Conservation (phyloP, 2,888 invertebrate species). For the Polyommatus icarus region DNA sequence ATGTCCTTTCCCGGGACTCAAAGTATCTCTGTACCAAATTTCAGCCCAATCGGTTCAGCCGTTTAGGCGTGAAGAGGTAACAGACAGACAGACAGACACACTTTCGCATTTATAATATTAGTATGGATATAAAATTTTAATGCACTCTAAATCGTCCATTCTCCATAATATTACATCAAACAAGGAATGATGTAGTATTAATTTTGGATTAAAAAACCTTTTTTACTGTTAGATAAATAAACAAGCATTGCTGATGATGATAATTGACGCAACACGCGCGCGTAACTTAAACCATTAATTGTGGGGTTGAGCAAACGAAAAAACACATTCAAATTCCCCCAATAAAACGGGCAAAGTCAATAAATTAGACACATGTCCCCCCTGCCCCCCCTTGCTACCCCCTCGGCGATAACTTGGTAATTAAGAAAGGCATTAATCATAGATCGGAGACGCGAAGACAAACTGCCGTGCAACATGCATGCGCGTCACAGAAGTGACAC, state of each 20-base stretch:
- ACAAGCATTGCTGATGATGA: background rate
- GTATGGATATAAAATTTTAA: too few relatives aligned
- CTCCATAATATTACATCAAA: too few relatives aligned
- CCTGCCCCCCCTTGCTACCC: slow-evolving; percentile 48
- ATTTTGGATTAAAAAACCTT: too few relatives aligned
- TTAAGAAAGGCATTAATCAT: slow-evolving; percentile 79
- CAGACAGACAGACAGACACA: too few relatives aligned
- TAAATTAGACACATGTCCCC: slow-evolving; percentile 77
- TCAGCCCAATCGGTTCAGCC: too few relatives aligned
- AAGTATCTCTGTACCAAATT: too few relatives aligned
- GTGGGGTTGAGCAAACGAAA: slow-evolving; percentile 33
- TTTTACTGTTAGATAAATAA: background rate
- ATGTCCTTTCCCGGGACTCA: too few relatives aligned
- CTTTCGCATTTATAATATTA: too few relatives aligned
- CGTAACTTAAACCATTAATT: slow-evolving; percentile 27
- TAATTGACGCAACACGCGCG: slow-evolving; percentile 19
- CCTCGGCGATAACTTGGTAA: slow-evolving; percentile 71
- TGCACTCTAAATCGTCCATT: too few relatives aligned
- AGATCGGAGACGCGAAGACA: slow-evolving; percentile 68
- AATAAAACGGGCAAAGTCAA: slow-evolving; percentile 63
- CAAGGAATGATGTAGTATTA: too few relatives aligned
- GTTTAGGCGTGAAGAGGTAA: too few relatives aligned
- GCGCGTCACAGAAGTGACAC: background rate
- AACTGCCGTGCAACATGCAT: slow-evolving; percentile 70
- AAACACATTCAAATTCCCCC: slow-evolving; percentile 49